These are phyloP conservation scores for Zaprionus lineosus DNA, from an alignment of 2,888 invertebrate genomes.

Conservation along the genomic window DNA sequence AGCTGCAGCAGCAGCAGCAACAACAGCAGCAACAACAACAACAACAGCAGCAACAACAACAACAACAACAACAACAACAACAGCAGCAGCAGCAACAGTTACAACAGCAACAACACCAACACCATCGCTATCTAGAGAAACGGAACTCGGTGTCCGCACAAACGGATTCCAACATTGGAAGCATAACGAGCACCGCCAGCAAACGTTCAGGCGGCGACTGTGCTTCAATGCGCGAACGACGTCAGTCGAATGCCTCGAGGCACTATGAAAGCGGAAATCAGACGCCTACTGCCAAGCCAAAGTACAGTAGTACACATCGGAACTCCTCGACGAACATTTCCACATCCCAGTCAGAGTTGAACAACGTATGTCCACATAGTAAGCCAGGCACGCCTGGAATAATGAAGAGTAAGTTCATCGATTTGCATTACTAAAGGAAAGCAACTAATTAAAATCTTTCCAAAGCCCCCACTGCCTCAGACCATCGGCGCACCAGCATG, in stretches of 20 bases:
- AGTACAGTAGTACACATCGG: constrained; percentile 78
- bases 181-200: constrained; percentile 66
- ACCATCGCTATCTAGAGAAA: constrained; percentile 78
- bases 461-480: constrained; percentile 75
- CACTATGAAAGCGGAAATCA: constrained; percentile 80
- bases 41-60: constrained; percentile 51
- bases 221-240: constrained; percentile 71
- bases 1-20: constrained; percentile 49
- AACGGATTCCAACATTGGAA: constrained; percentile 79
- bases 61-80: constrained; percentile 48
- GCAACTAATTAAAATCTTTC: not conserved
- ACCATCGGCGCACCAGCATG: constrained; percentile 81
- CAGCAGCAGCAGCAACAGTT: constrained; percentile 63
- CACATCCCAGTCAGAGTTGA: constrained; percentile 82
- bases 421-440: not conserved
- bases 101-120: constrained; percentile 71
- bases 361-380: constrained; percentile 81
- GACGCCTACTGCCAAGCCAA: constrained; percentile 78
- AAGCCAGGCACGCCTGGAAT: constrained; percentile 78
- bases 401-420: constrained; percentile 71
- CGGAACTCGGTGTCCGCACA: constrained; percentile 82
- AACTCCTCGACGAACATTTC: constrained; percentile 81
- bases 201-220: constrained; percentile 77
- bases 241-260: constrained; percentile 77
- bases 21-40: constrained; percentile 50